Evolutionary conservation across 1,140 invertebrate genomes (phyloP).

Genomic region (Drosophila tristis): DNA sequence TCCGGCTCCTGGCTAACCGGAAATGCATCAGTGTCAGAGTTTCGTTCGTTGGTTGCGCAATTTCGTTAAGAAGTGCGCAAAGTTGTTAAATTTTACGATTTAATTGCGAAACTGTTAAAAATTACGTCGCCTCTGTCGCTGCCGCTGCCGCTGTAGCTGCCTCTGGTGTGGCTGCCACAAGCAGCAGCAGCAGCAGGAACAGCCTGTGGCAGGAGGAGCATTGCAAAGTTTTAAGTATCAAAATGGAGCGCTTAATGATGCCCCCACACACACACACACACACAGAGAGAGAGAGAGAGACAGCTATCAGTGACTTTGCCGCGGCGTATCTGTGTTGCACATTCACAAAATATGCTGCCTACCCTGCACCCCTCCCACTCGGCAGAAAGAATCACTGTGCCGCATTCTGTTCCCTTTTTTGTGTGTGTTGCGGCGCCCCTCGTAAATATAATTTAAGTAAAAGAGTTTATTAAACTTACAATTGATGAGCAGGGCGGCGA

Average conservation of each 20-base stretch:
- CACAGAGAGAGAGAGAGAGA: conserved; percentile 45
- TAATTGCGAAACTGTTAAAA: conserved; percentile 83
- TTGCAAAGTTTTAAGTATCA: conserved; percentile 77
- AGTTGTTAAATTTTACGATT: conserved; percentile 84
- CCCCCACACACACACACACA: conserved; percentile 47
- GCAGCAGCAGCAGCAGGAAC: conserved; percentile 11
- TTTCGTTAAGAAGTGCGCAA: conserved; percentile 81
- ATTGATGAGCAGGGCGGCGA: conserved; percentile 43
- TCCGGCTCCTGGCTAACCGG: conserved; percentile 56
- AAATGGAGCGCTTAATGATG: conserved; percentile 79
- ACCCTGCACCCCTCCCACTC: not conserved
- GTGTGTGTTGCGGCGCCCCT: conserved; percentile 33
- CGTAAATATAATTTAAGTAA: conserved; percentile 78
- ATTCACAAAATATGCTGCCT: conserved; percentile 58
- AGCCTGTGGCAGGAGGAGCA: too few species aligned
- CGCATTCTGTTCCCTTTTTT: conserved; percentile 33
- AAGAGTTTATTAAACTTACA: conserved; percentile 74
- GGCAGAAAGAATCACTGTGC: conserved; percentile 41
- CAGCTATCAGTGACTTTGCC: conserved; percentile 8
- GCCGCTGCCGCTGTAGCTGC: not conserved
- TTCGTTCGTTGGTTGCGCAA: conserved; percentile 54
- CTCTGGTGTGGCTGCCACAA: conserved; percentile 35
- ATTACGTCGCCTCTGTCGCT: conserved; percentile 72
- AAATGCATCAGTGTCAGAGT: conserved; percentile 80
- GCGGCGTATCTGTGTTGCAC: conserved; percentile 83